Evolutionary conservation across 2,888 invertebrate genomes (phyloP).

Genomic region (Taenaris catops): DNA sequence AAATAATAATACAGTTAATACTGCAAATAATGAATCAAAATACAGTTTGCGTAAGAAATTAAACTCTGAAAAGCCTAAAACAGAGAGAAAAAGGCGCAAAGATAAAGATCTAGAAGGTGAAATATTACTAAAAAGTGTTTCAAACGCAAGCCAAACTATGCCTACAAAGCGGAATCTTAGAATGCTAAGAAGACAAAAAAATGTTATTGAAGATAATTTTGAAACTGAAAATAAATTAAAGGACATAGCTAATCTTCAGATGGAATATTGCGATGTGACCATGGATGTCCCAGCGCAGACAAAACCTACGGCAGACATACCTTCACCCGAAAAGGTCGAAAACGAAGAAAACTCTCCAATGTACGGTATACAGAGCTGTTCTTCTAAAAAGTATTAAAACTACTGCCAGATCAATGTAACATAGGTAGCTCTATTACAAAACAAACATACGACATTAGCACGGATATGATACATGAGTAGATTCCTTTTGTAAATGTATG

Average conservation of each 20-base stretch:
- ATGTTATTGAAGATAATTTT: constrained; percentile 32
- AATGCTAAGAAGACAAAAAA: constrained; percentile 43
- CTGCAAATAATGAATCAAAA: constrained; percentile 30
- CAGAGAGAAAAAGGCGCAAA: constrained; percentile 20
- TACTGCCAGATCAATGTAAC: no score
- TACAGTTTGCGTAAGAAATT: constrained; percentile 49
- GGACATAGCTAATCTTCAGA: constrained; percentile 58
- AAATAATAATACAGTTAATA: constrained; percentile 13
- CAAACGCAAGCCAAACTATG: constrained; percentile 37
- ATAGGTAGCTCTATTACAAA: no score
- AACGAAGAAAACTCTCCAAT: constrained; percentile 48
- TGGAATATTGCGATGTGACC: constrained; percentile 60
- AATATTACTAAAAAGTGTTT: constrained; percentile 32
- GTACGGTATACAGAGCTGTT: constrained; percentile 54
- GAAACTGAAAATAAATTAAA: constrained; percentile 41
- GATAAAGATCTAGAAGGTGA: constrained; percentile 28
- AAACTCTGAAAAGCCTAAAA: constrained; percentile 19
- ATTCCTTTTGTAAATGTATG: no score
- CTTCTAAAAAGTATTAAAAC: constrained; percentile 67
- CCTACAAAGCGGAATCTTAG: constrained; percentile 38
- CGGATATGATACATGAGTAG: no score
- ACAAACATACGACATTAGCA: no score
- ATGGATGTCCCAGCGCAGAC: constrained; percentile 44
- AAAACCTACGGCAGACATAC: constrained; percentile 47
- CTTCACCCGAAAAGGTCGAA: constrained; percentile 47